Percentiles rank a stretch among this genome's conserved stretches.
phyloP scores from a whole-genome alignment of 2,113 vertebrate species.

The Craseonycteris thonglongyai region DNA sequence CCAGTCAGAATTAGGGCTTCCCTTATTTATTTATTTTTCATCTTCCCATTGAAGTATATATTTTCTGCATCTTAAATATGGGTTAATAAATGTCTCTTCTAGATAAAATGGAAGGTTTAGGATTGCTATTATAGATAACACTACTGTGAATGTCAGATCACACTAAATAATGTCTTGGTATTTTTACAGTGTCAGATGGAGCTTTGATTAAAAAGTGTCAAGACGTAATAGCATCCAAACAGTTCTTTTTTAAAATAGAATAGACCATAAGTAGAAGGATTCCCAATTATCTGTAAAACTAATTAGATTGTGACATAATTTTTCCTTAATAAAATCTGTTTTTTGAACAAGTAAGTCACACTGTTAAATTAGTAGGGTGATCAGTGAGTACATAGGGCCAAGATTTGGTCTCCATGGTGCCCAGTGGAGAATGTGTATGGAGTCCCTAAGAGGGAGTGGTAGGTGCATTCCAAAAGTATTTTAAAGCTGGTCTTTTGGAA shows the following conservation, averaged over 20 bases:
- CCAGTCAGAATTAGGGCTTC: background rate
- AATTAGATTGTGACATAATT: background rate
- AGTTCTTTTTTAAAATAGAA: background rate
- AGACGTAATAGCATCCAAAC: background rate
- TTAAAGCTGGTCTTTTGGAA: background rate
- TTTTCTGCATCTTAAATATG: background rate
- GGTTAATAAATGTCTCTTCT: background rate
- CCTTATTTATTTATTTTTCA: background rate
- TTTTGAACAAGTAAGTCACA: background rate
- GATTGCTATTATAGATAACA: background rate
- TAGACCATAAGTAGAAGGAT: background rate
- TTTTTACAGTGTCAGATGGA: background rate
- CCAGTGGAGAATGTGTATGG: background rate
- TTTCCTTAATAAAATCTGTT: background rate
- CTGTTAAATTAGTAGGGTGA: background rate
- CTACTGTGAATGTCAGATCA: background rate
- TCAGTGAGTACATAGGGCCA: background rate
- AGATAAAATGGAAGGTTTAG: background rate
- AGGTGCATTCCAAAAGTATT: background rate
- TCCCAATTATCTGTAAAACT: background rate
- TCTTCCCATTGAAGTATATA: background rate
- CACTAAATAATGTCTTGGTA: background rate
- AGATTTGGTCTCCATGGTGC: background rate
- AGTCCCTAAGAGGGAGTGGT: background rate
- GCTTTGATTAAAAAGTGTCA: background rate